Evolutionary conservation across 2,797 vertebrate species (phyloP).

Genomic region (Platyrinchus mystaceus): DNA sequence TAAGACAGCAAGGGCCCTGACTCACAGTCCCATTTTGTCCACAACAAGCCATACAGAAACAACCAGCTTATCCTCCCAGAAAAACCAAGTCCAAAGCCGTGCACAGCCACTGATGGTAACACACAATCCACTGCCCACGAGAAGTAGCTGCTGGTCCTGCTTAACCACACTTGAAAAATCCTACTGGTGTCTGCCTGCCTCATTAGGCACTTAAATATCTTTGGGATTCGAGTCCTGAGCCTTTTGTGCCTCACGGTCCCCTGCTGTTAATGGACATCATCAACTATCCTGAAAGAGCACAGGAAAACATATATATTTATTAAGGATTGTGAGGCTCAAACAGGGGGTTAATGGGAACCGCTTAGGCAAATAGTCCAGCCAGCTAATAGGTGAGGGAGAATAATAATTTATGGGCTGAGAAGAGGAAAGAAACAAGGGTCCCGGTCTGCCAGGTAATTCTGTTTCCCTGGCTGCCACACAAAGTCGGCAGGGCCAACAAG

Average conservation of each 20-base stretch:
- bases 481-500: not conserved
- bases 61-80: not conserved
- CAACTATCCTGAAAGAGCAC: not conserved
- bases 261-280: constrained; percentile 7
- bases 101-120: not conserved
- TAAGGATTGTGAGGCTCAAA: constrained; percentile 1
- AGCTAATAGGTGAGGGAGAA: constrained; percentile 19
- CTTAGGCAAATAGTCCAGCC: not conserved
- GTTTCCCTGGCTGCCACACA: not conserved
- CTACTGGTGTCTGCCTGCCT: not conserved
- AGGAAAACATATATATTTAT: constrained; percentile 1
- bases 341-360: not conserved
- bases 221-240: not conserved
- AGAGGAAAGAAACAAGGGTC: not conserved
- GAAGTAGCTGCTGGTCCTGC: not conserved
- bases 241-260: not conserved
- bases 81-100: not conserved
- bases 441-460: not conserved
- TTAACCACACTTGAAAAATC: constrained; percentile 29
- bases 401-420: constrained; percentile 23
- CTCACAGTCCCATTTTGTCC: not conserved
- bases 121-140: not conserved
- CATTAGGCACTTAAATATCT: constrained; percentile 40
- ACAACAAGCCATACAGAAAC: not conserved
- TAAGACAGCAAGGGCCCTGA: not conserved